Base-by-base conservation (phyloP, 2,888 invertebrate species). In the Parelbella ahira region DNA sequence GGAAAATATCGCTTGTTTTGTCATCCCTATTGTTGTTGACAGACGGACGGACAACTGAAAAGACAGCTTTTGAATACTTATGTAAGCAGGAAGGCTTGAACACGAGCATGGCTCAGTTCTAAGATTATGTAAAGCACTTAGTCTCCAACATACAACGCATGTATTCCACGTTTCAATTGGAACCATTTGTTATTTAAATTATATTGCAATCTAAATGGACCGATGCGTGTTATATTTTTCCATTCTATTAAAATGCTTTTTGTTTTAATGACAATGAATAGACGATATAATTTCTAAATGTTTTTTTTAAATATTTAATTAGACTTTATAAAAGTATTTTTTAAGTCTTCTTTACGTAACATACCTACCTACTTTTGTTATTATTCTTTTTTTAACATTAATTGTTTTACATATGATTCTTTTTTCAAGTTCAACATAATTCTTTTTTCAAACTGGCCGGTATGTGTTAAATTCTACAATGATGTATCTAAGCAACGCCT, bases 1-100 rank as follows among this genome's bases (percentile, higher is more conserved):
- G 79, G 82, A 81, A 84, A 81, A 83, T 77, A 83, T 80, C 60
- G 68, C 74, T 71, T 80, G 81, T 83, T 84, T 82, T 86, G 84
- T 84, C 80, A 74, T 72, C 65, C 54, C 72, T 63, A 83, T 86
- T 84, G 84, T 83, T 51, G 57, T 47, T 68, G 80, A 81, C 79
- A 73, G 81, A 84, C 78, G 59, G 79, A 83, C 68, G 62, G 84
- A 86, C 84, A 80, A 76, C 77, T 83, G 82, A 83, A 86, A 83
- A 82, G 84, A 79, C 76, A 63, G 63, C 50, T 67, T 68, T 74
- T 86, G 80, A 84, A 84, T 82, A 75, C 69, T 71, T 78, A 76
- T 74, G 68, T 73, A 75, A 41, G 39, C 39, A 32, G 39, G 39
- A 77, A 61, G 60, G 50, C 55, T 55, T 66, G 69, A 69, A 62